phyloP scores from a whole-genome alignment of 2,888 invertebrate species.

The Aleiodes testaceus region DNA sequence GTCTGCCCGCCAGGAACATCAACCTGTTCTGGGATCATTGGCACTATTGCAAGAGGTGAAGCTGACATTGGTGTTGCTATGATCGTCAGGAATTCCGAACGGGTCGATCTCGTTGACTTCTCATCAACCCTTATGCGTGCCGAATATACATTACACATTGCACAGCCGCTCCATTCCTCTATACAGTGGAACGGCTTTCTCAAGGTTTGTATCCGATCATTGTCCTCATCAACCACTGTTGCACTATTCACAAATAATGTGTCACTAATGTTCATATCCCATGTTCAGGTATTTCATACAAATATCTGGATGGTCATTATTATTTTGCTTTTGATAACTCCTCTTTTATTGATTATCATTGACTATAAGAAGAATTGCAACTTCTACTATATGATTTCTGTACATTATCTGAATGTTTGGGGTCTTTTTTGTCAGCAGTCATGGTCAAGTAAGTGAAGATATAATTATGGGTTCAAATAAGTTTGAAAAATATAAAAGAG shows the following conservation, averaged over 20 bases:
- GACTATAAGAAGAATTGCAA: slow-evolving; percentile 28
- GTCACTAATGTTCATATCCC: background rate
- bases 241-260: background rate
- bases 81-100: slow-evolving; percentile 56
- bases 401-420: slow-evolving; percentile 55
- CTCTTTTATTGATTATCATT: slow-evolving; percentile 50
- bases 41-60: slow-evolving; percentile 49
- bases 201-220: slow-evolving; percentile 50
- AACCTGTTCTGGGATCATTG: slow-evolving; percentile 61
- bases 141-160: slow-evolving; percentile 55
- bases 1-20: slow-evolving; percentile 46
- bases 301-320: slow-evolving; percentile 51
- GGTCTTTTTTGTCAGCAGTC: slow-evolving; percentile 62
- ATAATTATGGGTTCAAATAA: too few relatives aligned
- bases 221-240: background rate
- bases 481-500: too few relatives aligned
- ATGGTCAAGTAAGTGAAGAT: too few relatives aligned
- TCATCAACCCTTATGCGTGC: too few relatives aligned
- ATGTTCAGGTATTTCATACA: slow-evolving; percentile 39
- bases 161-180: slow-evolving; percentile 49
- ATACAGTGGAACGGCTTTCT: slow-evolving; percentile 63
- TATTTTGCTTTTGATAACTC: slow-evolving; percentile 34
- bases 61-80: slow-evolving; percentile 61
- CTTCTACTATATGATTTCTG: slow-evolving; percentile 39
- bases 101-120: slow-evolving; percentile 60